Evolutionary conservation across 2,113 vertebrate species (phyloP).

Genomic region (Grus americana): DNA sequence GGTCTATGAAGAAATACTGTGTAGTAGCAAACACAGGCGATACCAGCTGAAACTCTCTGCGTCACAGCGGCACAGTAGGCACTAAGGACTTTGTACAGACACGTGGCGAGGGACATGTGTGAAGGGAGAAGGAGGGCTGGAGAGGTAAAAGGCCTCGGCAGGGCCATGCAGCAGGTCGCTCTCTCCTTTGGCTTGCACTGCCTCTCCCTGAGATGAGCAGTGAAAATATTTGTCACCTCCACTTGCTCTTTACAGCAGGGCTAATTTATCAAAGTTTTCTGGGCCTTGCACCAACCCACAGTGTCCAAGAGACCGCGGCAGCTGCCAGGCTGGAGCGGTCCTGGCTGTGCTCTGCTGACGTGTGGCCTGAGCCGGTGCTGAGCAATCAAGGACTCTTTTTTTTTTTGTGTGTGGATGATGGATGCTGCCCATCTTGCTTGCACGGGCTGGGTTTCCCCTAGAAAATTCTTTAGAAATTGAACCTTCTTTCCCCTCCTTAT

Average conservation of each 20-base stretch:
- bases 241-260: neutral
- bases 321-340: neutral
- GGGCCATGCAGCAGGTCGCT: neutral
- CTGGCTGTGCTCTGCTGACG: neutral
- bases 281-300: neutral
- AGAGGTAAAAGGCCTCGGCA: neutral
- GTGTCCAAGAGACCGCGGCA: neutral
- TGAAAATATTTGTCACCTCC: neutral
- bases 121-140: neutral
- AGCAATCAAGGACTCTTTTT: neutral
- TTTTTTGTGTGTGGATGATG: neutral
- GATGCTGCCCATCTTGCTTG: neutral
- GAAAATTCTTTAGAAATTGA: neutral
- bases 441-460: neutral
- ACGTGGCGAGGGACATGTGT: neutral
- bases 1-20: neutral
- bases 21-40: neutral
- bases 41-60: neutral
- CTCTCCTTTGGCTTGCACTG: neutral
- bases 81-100: neutral
- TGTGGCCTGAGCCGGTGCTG: rapidly evolving
- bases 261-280: neutral
- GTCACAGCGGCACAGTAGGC: neutral
- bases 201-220: neutral
- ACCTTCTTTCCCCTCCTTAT: neutral